Evolutionary conservation across 2,797 vertebrate species (phyloP).

Genomic region (Gallinago nigripennis): DNA sequence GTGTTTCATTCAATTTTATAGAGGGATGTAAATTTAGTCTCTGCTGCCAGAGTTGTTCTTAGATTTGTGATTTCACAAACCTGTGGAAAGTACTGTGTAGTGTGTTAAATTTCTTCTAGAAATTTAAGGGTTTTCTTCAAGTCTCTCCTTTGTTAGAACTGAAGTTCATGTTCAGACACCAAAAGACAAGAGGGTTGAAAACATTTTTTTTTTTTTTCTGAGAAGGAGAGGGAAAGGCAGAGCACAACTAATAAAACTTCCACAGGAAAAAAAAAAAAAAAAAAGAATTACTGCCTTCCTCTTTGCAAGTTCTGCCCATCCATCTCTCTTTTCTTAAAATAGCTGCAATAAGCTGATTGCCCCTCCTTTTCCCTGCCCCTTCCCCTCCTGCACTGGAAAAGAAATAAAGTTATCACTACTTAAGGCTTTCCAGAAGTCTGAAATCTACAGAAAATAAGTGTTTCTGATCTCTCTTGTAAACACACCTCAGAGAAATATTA

Average conservation of each 20-base stretch:
- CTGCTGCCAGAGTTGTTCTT: neutral
- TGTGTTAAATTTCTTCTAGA: neutral
- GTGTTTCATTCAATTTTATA: neutral
- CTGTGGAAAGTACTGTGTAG: neutral
- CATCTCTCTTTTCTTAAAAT: neutral
- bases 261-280: neutral
- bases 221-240: neutral
- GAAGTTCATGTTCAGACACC: neutral
- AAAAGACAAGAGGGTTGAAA: neutral
- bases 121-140: neutral
- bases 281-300: neutral
- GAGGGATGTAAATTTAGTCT: neutral
- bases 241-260: neutral
- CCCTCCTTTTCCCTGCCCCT: neutral
- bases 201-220: rapidly evolving
- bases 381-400: neutral
- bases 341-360: neutral
- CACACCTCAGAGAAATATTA: neutral
- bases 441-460: neutral
- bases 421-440: neutral
- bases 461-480: neutral
- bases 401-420: neutral
- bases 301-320: neutral
- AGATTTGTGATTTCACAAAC: neutral
- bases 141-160: neutral